phyloP scores from a whole-genome alignment of 2,888 invertebrate species.

The Thecocarcelia acutangulata region DNA sequence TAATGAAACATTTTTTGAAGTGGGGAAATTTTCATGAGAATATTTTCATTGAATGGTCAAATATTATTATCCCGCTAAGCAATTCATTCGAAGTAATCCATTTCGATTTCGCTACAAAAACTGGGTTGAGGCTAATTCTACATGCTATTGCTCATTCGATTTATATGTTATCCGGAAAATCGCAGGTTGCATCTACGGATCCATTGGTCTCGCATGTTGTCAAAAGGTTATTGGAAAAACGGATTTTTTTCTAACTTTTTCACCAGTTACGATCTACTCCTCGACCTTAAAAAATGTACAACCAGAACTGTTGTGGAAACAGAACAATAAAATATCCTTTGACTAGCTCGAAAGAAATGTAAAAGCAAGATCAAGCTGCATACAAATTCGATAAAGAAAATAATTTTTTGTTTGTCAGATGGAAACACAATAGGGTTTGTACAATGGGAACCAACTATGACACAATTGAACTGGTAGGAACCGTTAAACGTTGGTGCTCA shows the following conservation, averaged over 20 bases:
- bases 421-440: too few species aligned
- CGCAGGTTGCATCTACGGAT: too few species aligned
- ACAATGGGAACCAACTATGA: too few species aligned
- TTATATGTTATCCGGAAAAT: too few species aligned
- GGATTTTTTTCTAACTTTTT: neutral
- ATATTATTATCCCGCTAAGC: constrained; percentile 25
- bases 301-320: neutral
- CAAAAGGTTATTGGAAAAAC: neutral
- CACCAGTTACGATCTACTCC: neutral
- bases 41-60: constrained; percentile 35
- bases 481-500: too few species aligned
- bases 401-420: too few species aligned
- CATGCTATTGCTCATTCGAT: constrained; percentile 2
- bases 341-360: too few species aligned
- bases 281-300: neutral
- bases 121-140: constrained; percentile 13
- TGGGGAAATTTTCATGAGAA: constrained; percentile 11
- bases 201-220: too few species aligned
- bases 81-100: neutral
- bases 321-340: neutral
- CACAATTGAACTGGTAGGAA: too few species aligned
- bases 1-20: neutral
- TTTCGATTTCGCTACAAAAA: constrained; percentile 7
- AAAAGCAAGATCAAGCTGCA: too few species aligned
- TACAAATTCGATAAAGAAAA: too few species aligned